Evolutionary conservation across 2,113 vertebrate species (phyloP), one percentile per base, ranked within the genome.

Genomic region (Pluvianellus socialis): DNA sequence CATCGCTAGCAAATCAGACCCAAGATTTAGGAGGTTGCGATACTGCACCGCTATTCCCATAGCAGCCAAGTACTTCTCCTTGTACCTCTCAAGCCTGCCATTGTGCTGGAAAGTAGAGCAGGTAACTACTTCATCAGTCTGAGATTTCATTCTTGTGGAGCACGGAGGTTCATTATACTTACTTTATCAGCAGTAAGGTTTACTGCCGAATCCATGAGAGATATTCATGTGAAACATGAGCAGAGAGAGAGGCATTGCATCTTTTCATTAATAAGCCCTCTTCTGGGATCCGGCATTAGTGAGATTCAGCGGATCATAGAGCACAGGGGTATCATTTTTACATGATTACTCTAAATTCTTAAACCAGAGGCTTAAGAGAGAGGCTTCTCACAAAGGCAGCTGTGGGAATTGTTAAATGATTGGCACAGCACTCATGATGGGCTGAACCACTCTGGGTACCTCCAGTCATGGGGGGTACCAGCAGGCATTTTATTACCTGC

Each of bases 291-390:
- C 44, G 93, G 98, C 97, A 98, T 98, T 98, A 98, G 98, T 68
- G 97, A 98, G 98, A 98, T 98, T 98, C 98, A 98, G 98, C 96
- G 97, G 98, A 98, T 98, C 98, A 98, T 96, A 98, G 98, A 98
- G 98, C 98, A 98, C 97, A 98, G 98, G 98, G 98, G 98, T 99
- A 98, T 98, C 98, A 98, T 98, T 98, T 99, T 99, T 98, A 99
- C 98, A 98, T 98, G 98, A 99, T 99, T 99, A 99, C 98, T 98
- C 98, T 98, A 98, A 98, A 98, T 98, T 99, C 98, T 98, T 98
- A 98, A 98, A 98, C 98, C 98, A 97, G 97, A 98, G 98, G 98
- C 98, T 99, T 98, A 99, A 98, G 98, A 98, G 98, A 98, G 97
- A 98, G 97, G 97, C 98, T 98, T 98, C 98, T 97, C 97, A 98